Percentiles rank a stretch among this genome's conserved stretches.
Conservation (phyloP, 2,113 vertebrate genomes). For the Paedocypris sp. region DNA sequence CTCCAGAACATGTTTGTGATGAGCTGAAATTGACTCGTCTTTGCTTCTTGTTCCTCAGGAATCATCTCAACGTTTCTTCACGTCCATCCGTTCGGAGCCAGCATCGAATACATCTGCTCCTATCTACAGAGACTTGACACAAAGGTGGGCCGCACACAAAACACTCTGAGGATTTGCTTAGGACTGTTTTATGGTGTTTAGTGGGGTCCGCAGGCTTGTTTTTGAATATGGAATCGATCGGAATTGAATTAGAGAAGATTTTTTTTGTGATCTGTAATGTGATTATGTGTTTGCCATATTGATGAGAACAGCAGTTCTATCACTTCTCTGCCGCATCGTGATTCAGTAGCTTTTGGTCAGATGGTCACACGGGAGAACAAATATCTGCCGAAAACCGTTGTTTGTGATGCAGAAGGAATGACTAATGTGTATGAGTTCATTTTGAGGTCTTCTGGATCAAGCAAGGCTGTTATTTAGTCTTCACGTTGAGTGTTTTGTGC, state of each 20-base stretch:
- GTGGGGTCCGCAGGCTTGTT: too few species aligned
- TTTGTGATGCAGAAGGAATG: neutral
- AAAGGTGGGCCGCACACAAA: constrained; percentile 63
- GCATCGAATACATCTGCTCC: constrained; percentile 95
- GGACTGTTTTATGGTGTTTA: too few species aligned
- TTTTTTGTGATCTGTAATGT: too few species aligned
- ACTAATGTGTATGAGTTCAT: neutral
- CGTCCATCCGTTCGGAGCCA: constrained; percentile 89
- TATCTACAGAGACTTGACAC: constrained; percentile 90
- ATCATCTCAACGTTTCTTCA: constrained; percentile 93
- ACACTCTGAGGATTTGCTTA: too few species aligned
- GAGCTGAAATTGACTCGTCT: neutral
- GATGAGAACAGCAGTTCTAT: neutral
- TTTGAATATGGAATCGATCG: too few species aligned
- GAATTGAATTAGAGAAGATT: too few species aligned
- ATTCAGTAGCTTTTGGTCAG: neutral
- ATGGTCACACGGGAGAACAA: neutral
- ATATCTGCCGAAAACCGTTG: neutral
- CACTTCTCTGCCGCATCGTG: neutral
- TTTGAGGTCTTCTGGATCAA: neutral
- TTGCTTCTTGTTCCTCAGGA: constrained; percentile 56
- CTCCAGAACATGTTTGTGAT: neutral
- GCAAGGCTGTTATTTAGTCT: too few species aligned
- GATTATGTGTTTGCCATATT: neutral
- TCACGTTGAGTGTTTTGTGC: too few species aligned